Evolutionary conservation across 1,140 invertebrate genomes (phyloP), one percentile per base, ranked within the genome.

Genomic region (Tachypleus tridentatus): DNA sequence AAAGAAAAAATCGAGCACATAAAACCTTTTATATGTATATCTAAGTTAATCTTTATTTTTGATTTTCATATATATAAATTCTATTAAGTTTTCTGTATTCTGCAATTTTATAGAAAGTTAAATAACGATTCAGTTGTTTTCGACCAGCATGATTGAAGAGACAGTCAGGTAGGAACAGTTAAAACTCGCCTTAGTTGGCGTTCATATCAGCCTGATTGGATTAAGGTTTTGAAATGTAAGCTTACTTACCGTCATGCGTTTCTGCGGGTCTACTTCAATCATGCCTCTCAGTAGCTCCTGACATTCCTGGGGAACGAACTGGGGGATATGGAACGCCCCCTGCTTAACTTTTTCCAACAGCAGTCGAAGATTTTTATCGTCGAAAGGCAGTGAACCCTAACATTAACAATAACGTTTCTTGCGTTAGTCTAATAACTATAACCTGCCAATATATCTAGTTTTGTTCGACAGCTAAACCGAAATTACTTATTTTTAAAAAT

Each of bases 241-340:
- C 4, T 29, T 64, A 75, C 61, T 65, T 47, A 65, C 67, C 8
- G 10, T 50, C 47, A 68, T 65, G 76, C 97, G 81, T 79, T 97
- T 97, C 71, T 97, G 91, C 8, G 95, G 92, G 80, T 95, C 93
- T 50, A 98, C 93, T 83, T 99, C 96, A 73, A 99, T 97, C 96
- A 99, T 99, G 60, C 93, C 92, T 69, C 95, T 81, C 49, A 99
- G 82, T 67, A 99, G 79, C 78, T 94, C 95, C 79, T 99, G 97
- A 77, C 95, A 98, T 78, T 99, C 96, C 3, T 94, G 92, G 5
- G 96, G 95, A 63, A 99, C 96, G 79, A 98, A 98, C 77, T 98
- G 94, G 51, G 97, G 97, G 79, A 98, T 98, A 76, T 98, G 95
- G 80, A 98, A 99, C 69, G 97, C 90, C 48, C 96, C 96, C 64